Conservation (phyloP, 2,113 vertebrate genomes). For the Amia ocellicauda region DNA sequence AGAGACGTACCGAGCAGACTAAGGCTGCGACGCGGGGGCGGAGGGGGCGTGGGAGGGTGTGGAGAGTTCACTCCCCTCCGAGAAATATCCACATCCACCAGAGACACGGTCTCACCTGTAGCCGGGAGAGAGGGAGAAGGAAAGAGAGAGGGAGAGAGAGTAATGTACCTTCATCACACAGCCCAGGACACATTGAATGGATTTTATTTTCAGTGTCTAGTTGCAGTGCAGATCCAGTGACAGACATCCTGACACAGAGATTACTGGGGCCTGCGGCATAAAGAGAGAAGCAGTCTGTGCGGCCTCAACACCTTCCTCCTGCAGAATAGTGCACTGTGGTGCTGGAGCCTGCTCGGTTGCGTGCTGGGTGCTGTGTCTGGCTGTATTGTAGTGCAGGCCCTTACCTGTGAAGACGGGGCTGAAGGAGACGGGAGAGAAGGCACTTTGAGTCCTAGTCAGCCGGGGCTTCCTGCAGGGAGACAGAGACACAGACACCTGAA, state of each 20-base stretch:
- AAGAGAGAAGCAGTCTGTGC: no score
- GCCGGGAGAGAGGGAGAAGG: slow-evolving; percentile 12
- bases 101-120: slow-evolving; percentile 89
- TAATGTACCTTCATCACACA: no score
- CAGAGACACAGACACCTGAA: neutral
- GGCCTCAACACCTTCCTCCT: no score
- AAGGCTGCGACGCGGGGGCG: slow-evolving; percentile 91
- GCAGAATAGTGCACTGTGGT: no score
- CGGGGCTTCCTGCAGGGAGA: slow-evolving; percentile 71
- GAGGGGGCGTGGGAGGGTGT: slow-evolving; percentile 89
- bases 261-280: no score
- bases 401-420: slow-evolving; percentile 93
- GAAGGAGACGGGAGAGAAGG: slow-evolving; percentile 92
- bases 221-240: no score
- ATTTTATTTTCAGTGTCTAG: no score
- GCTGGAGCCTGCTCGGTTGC: no score
- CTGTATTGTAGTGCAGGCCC: no score
- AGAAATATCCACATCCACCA: slow-evolving; percentile 95
- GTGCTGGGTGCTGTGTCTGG: no score
- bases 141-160: neutral
- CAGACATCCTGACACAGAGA: neutral
- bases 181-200: no score
- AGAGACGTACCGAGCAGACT: slow-evolving; percentile 81
- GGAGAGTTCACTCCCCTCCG: slow-evolving; percentile 80
- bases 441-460: slow-evolving; percentile 95